phyloP scores from a whole-genome alignment of 2,888 invertebrate genomes.

The Ptilodon capucinus region DNA sequence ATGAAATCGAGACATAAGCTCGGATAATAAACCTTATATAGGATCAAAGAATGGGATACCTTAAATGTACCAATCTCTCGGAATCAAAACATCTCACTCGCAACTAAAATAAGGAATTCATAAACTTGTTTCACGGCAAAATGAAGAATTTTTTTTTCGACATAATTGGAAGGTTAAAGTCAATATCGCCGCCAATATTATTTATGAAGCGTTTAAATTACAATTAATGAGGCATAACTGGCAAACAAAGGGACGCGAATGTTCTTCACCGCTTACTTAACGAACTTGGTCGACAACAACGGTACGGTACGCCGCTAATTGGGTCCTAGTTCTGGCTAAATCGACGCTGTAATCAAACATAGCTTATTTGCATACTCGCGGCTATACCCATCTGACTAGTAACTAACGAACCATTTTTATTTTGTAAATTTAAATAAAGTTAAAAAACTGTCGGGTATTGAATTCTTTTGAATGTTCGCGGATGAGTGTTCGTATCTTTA shows the following conservation, averaged over 20 bases:
- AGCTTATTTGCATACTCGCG: conserved; percentile 27
- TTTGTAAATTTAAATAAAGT: conserved; percentile 9
- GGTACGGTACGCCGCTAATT: conserved; percentile 24
- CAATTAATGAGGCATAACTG: conserved; percentile 26
- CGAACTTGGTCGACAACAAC: conserved; percentile 15
- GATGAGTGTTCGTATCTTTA: conserved; percentile 9
- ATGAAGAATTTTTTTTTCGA: neutral
- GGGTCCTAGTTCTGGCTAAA: conserved; percentile 31
- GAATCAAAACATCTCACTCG: neutral
- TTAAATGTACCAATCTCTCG: neutral
- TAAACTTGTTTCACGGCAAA: neutral
- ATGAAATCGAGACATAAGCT: conserved; percentile 7
- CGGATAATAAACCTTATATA: conserved; percentile 1
- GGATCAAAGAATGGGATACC: conserved; percentile 4
- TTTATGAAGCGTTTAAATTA: conserved; percentile 21
- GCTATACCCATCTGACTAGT: conserved; percentile 7
- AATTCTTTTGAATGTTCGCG: conserved; percentile 1
- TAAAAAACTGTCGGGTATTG: conserved; percentile 5
- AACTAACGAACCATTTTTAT: neutral
- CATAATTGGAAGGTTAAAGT: neutral
- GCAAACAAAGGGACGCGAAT: conserved; percentile 20
- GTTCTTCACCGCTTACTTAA: conserved; percentile 21
- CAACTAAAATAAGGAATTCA: neutral
- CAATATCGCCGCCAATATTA: neutral
- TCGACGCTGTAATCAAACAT: conserved; percentile 20